A percentile compares a stretch with the other conserved stretches of the same genome.
These are phyloP conservation scores for Tetrao urogallus DNA, from an alignment of 2,113 vertebrate species.

Conservation along the genomic window DNA sequence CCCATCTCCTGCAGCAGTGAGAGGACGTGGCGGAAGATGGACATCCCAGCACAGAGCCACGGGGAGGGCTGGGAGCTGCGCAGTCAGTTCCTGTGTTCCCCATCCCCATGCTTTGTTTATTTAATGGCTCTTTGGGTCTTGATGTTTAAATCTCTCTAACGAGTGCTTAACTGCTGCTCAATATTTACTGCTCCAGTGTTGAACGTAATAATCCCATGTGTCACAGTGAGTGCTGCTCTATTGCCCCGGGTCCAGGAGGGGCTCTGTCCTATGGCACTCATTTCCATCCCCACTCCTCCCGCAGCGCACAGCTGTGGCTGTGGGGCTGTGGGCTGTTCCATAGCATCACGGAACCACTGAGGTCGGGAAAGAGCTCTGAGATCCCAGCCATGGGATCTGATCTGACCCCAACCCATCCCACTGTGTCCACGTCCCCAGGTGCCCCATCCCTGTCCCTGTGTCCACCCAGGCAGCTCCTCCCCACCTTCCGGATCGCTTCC, in stretches of 20 bases:
- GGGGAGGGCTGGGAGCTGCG: neutral
- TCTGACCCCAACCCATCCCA: too few relatives aligned
- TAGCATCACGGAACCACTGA: neutral
- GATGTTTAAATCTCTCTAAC: conserved; percentile 10
- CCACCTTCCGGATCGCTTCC: rapidly evolving
- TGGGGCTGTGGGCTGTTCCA: neutral
- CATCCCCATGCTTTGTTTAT: neutral
- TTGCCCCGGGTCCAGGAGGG: neutral
- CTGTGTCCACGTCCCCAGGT: too few relatives aligned
- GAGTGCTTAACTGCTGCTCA: conserved; percentile 8
- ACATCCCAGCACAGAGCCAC: neutral
- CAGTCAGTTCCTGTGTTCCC: neutral
- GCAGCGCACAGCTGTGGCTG: too few relatives aligned
- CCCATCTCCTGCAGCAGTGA: neutral
- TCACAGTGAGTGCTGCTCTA: neutral
- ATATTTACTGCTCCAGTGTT: neutral
- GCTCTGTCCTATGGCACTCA: neutral
- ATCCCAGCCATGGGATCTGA: too few relatives aligned
- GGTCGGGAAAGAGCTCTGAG: neutral
- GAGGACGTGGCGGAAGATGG: neutral
- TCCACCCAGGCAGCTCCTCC: neutral
- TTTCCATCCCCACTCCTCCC: too few relatives aligned
- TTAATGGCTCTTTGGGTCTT: conserved; percentile 5
- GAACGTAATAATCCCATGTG: neutral
- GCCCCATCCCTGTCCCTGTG: neutral